phyloP scores from a whole-genome alignment of 2,888 invertebrate species.

The Danaus chrysippus region DNA sequence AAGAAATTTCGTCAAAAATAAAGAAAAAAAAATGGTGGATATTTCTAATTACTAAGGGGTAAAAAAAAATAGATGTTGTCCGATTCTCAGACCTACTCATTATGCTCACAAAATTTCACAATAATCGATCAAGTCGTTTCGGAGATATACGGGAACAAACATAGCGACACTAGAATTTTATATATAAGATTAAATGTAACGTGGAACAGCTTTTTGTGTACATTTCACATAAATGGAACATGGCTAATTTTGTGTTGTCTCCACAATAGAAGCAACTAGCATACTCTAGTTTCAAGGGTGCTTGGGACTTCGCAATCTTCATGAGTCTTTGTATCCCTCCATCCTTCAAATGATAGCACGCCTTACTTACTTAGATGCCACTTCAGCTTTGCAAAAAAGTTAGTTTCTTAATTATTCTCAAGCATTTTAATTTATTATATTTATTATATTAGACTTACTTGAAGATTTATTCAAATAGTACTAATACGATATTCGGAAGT shows the following conservation, averaged over 20 bases:
- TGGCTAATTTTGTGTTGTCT: conserved; percentile 4
- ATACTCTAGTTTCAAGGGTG: neutral
- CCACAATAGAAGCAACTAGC: neutral
- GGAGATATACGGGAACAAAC: conserved; percentile 1
- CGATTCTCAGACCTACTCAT: too few relatives aligned
- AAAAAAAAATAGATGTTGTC: too few relatives aligned
- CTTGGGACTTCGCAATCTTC: neutral
- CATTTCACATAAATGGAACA: neutral
- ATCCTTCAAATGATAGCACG: neutral
- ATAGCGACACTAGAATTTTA: too few relatives aligned
- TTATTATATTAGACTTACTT: neutral
- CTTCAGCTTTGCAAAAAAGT: too few relatives aligned
- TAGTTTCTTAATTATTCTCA: too few relatives aligned
- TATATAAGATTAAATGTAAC: neutral
- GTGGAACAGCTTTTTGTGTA: neutral
- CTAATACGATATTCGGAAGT: neutral
- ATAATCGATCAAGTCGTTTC: conserved; percentile 45
- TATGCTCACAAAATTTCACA: too few relatives aligned
- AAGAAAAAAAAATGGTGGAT: too few relatives aligned
- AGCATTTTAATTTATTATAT: conserved; percentile 13
- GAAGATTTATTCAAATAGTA: neutral
- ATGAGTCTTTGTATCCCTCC: neutral
- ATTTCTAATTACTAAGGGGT: too few relatives aligned
- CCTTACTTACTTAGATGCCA: too few relatives aligned
- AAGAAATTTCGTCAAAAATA: too few relatives aligned